Evolutionary conservation across 37 sponge, comb jelly and placozoan species (phyloP).

Genomic region (Chondrilla cf. caribensis): DNA sequence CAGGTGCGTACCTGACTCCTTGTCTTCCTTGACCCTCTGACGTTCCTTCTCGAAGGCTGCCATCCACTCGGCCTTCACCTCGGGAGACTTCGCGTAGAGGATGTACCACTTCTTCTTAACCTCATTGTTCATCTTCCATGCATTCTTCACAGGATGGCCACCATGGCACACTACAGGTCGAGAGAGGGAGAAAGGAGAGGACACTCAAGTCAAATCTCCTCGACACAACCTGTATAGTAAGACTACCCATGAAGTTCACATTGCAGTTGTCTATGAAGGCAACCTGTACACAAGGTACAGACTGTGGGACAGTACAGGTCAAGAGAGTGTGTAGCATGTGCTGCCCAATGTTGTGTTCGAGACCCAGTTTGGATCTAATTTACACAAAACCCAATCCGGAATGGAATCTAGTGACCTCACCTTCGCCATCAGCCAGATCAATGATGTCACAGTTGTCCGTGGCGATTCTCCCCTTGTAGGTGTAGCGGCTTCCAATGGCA

Average conservation of each 20-base stretch:
- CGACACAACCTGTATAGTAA: no score
- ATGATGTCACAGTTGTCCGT: slow-evolving; percentile 66
- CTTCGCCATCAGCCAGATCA: slow-evolving; percentile 78
- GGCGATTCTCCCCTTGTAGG: slow-evolving; percentile 80
- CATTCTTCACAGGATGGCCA: slow-evolving; percentile 67
- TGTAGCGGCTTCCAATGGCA: slow-evolving; percentile 72
- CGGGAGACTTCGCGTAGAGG: slow-evolving; percentile 69
- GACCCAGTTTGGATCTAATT: no score
- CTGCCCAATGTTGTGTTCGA: no score
- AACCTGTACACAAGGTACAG: no score
- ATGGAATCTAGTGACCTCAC: no score
- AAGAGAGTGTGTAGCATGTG: no score
- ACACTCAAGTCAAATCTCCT: no score
- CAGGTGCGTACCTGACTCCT: slow-evolving; percentile 55
- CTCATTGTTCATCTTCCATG: slow-evolving; percentile 91
- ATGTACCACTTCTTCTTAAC: slow-evolving; percentile 89
- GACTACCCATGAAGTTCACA: no score
- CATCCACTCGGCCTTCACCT: slow-evolving; percentile 83
- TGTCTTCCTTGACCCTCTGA: slow-evolving; percentile 65
- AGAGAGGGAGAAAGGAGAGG: background rate
- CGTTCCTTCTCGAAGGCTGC: slow-evolving; percentile 79
- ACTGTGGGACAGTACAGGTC: no score
- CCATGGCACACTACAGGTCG: slow-evolving; percentile 39
- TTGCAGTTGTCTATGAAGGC: no score
- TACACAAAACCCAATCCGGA: no score